Percentiles rank a stretch among this genome's conserved stretches.
Conservation (phyloP, 2,888 invertebrate species). For the Scaptomyza parva region DNA sequence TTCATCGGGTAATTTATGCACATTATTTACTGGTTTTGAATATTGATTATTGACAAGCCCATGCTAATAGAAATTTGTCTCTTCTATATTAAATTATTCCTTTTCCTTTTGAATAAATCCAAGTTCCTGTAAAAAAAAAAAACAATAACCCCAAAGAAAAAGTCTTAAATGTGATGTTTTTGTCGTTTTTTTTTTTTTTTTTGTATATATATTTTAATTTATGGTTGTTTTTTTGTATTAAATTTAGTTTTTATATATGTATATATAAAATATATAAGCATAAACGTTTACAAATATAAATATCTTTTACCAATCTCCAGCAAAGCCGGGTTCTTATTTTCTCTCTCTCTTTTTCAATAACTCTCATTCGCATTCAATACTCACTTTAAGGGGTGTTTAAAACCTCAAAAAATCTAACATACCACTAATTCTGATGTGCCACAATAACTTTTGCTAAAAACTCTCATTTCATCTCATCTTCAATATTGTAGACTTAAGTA, state of each 20-base stretch:
- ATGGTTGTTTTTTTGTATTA: slow-evolving; percentile 47
- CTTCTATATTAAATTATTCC: too few species aligned
- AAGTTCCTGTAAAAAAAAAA: too few species aligned
- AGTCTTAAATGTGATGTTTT: slow-evolving; percentile 17
- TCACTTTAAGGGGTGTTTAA: slow-evolving; percentile 41
- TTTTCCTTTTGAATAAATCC: too few species aligned
- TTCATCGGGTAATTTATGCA: too few species aligned
- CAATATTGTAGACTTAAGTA: slow-evolving; percentile 28
- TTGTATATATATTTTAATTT: slow-evolving; percentile 51
- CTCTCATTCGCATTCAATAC: slow-evolving; percentile 11
- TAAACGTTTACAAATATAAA: slow-evolving; percentile 76
- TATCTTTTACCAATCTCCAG: slow-evolving; percentile 65
- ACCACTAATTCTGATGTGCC: slow-evolving; percentile 37
- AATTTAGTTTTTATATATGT: slow-evolving; percentile 58
- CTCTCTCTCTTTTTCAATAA: neutral
- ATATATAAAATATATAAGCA: slow-evolving; percentile 74
- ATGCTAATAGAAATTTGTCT: too few species aligned
- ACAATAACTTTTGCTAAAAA: slow-evolving; percentile 63
- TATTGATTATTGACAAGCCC: too few species aligned
- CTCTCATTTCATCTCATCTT: slow-evolving; percentile 21
- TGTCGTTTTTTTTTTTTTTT: slow-evolving; percentile 44
- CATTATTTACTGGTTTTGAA: too few species aligned
- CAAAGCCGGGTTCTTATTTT: slow-evolving; percentile 3
- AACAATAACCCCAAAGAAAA: too few species aligned
- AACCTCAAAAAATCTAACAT: slow-evolving; percentile 31